Conservation (phyloP, 2,888 invertebrate genomes). For the Notodonta dromedarius region DNA sequence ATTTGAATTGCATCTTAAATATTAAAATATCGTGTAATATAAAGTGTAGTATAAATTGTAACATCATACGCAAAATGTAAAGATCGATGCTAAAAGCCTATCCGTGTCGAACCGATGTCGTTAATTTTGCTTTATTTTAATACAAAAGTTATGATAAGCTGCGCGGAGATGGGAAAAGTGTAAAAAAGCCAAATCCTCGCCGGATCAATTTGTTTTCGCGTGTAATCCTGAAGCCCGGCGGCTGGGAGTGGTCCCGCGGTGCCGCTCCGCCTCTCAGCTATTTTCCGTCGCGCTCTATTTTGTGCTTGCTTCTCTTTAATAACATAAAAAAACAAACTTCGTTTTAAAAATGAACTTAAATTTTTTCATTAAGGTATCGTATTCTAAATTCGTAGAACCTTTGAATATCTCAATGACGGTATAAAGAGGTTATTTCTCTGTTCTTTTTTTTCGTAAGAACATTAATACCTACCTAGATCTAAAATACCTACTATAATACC, state of each 20-base stretch:
- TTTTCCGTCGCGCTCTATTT: slow-evolving; percentile 44
- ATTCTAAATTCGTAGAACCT: background rate
- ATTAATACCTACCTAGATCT: too few species aligned
- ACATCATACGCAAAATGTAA: too few species aligned
- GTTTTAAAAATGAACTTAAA: background rate
- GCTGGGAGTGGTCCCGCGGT: slow-evolving; percentile 57
- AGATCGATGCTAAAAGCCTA: too few species aligned
- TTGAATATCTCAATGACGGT: too few species aligned
- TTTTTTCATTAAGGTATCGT: background rate
- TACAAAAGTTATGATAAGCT: slow-evolving; percentile 22
- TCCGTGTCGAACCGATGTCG: slow-evolving; percentile 1
- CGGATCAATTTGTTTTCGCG: slow-evolving; percentile 58
- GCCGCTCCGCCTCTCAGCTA: slow-evolving; percentile 46
- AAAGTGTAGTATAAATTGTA: too few species aligned
- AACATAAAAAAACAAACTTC: background rate
- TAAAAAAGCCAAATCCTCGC: slow-evolving; percentile 50
- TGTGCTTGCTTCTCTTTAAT: slow-evolving; percentile 10
- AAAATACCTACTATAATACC: too few species aligned
- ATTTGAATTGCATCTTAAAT: too few species aligned
- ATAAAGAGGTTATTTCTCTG: too few species aligned
- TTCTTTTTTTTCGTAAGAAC: too few species aligned
- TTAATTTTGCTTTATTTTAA: slow-evolving; percentile 19
- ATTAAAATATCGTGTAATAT: too few species aligned
- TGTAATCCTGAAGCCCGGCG: slow-evolving; percentile 44
- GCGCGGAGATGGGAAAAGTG: slow-evolving; percentile 29